Evolutionary conservation across 2,113 vertebrate species (phyloP).

Genomic region (Balaeniceps rex): DNA sequence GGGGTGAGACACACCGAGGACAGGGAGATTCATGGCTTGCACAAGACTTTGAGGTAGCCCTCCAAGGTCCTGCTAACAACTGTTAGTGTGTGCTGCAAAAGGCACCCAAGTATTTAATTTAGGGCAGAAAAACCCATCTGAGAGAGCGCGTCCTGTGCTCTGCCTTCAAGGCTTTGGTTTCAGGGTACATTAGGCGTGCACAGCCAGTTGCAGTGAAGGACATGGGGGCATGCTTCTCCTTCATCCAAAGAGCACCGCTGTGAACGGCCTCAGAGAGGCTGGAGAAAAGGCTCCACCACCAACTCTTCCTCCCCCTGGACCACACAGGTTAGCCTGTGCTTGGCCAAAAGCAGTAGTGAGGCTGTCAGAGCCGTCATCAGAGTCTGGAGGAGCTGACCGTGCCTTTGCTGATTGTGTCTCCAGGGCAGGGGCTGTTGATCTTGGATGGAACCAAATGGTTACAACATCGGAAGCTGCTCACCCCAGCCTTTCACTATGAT

Average conservation of each 20-base stretch:
- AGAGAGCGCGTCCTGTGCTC: not conserved
- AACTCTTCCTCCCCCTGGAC: not conserved
- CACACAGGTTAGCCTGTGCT: not conserved
- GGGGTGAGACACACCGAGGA: not conserved
- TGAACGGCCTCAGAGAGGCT: not conserved
- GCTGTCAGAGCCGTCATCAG: not conserved
- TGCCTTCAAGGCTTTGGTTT: not conserved
- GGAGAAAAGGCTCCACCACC: not conserved
- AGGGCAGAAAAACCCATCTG: not conserved
- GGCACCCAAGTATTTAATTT: not conserved
- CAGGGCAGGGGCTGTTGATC: conserved; percentile 84
- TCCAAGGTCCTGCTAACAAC: not conserved
- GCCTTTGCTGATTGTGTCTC: not conserved
- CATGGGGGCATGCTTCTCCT: no score
- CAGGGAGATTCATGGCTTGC: not conserved
- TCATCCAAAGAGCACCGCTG: not conserved
- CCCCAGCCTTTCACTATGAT: conserved; percentile 88
- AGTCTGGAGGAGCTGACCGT: not conserved
- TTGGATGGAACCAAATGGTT: conserved; percentile 83
- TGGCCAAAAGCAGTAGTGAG: not conserved
- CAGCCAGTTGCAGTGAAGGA: not conserved
- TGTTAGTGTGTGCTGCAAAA: not conserved
- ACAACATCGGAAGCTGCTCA: conserved; percentile 83
- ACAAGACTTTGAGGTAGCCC: not conserved
- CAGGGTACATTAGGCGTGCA: not conserved